phyloP scores from a whole-genome alignment of 2,797 vertebrate genomes.

The Allobates femoralis region DNA sequence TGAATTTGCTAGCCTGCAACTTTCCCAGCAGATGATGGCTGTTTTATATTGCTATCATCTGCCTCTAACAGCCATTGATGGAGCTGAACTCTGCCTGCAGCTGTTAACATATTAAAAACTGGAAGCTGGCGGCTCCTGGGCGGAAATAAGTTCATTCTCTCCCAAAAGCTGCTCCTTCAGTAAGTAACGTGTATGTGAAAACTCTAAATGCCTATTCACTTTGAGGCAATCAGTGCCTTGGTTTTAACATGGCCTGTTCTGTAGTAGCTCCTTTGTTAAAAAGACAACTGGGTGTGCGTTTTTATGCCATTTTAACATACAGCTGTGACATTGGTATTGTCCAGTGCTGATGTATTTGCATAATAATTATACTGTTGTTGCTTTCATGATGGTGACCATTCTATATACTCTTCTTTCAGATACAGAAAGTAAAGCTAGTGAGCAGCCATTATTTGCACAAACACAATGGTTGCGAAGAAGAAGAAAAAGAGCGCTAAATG shows the following conservation, averaged over 20 bases:
- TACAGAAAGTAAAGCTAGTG: conserved; percentile 74
- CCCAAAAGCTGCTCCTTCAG: no score
- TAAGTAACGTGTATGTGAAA: no score
- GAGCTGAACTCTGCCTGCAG: no score
- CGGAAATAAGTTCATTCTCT: no score
- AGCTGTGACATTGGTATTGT: neutral
- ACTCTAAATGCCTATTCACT: no score
- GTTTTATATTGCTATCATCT: no score
- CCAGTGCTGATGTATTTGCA: neutral
- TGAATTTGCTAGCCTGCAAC: no score
- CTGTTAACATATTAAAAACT: no score
- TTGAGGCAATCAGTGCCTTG: neutral
- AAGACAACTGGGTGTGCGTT: neutral
- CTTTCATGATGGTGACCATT: neutral
- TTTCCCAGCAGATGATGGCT: no score
- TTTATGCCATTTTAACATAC: neutral
- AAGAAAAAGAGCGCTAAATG: conserved; percentile 91
- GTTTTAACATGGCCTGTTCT: neutral
- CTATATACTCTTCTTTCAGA: conserved; percentile 68
- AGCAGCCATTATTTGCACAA: conserved; percentile 81
- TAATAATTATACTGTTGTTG: neutral
- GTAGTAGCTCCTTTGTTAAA: neutral
- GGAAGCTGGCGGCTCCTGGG: no score
- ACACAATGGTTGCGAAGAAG: conserved; percentile 88
- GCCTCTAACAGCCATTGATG: no score